These are phyloP conservation scores for Panzeria rudis DNA, from an alignment of 2,888 invertebrate genomes.

Conservation along the genomic window DNA sequence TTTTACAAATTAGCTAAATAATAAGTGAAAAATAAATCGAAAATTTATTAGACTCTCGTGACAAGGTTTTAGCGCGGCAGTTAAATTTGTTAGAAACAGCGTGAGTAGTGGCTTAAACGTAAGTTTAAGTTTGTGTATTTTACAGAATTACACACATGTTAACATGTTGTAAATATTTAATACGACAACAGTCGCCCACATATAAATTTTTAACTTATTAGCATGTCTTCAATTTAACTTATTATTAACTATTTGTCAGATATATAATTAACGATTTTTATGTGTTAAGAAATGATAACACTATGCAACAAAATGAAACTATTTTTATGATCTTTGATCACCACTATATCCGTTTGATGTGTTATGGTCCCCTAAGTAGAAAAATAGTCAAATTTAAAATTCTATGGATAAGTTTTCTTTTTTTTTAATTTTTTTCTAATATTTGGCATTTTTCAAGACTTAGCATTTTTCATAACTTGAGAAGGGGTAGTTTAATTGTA, in stretches of 20 bases:
- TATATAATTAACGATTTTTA: conserved; percentile 41
- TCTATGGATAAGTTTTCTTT: too few relatives aligned
- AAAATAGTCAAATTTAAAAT: too few relatives aligned
- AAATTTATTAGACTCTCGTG: conserved; percentile 46
- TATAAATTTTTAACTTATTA: neutral
- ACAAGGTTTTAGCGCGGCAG: conserved; percentile 35
- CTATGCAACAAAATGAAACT: too few relatives aligned
- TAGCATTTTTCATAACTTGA: too few relatives aligned
- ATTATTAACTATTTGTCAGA: conserved; percentile 7
- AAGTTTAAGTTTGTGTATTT: conserved; percentile 12
- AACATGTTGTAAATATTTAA: conserved; percentile 27
- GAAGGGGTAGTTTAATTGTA: too few relatives aligned
- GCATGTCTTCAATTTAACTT: neutral
- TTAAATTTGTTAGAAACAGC: conserved; percentile 32
- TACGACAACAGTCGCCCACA: conserved; percentile 41
- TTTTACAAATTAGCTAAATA: conserved; percentile 38
- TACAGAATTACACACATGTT: conserved; percentile 38
- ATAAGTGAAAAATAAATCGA: neutral
- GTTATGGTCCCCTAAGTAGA: too few relatives aligned
- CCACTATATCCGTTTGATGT: too few relatives aligned
- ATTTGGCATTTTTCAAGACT: too few relatives aligned
- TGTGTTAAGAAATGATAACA: neutral
- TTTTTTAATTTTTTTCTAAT: too few relatives aligned
- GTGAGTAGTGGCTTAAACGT: conserved; percentile 55
- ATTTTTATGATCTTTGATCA: too few relatives aligned